A percentile compares a stretch with the other conserved stretches of the same genome.
Conservation (phyloP, 2,797 vertebrate species). For the Girardinus metallicus region DNA sequence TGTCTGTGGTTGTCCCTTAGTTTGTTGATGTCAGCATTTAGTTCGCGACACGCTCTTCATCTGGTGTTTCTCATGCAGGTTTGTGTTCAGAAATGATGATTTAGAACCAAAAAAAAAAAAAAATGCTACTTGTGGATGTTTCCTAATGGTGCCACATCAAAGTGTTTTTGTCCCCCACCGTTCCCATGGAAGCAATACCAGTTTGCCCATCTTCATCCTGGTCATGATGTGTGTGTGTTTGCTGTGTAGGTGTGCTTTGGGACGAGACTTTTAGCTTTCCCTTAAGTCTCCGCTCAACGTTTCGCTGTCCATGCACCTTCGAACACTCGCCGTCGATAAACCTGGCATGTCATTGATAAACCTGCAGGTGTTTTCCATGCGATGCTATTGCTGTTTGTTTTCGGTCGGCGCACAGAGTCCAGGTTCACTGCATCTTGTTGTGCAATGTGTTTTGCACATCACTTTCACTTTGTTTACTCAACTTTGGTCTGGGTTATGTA, state of each 20-base stretch:
- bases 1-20: conserved; percentile 78
- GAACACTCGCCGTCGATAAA: conserved; percentile 41
- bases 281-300: conserved; percentile 49
- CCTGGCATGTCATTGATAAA: conserved; percentile 65
- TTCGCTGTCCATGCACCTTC: conserved; percentile 58
- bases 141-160: conserved; percentile 72
- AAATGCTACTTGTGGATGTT: conserved; percentile 61
- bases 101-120: conserved; percentile 35
- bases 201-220: conserved; percentile 44
- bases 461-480: conserved; percentile 15
- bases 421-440: conserved; percentile 20
- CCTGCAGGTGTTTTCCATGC: conserved; percentile 41
- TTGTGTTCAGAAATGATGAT: conserved; percentile 21
- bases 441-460: conserved; percentile 44
- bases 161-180: conserved; percentile 58
- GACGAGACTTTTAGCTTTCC: conserved; percentile 42
- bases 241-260: conserved; percentile 53
- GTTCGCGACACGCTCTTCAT: conserved; percentile 40
- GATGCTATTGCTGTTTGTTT: conserved; percentile 55
- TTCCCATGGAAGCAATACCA: conserved; percentile 58
- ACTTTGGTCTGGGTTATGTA: conserved; percentile 27
- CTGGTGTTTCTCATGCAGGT: conserved; percentile 67
- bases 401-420: conserved; percentile 58
- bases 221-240: conserved; percentile 48
- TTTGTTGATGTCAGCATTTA: conserved; percentile 75